Percentiles rank a stretch among this genome's conserved stretches.
Conservation (phyloP, 2,888 invertebrate genomes). For the Noctua janthina region DNA sequence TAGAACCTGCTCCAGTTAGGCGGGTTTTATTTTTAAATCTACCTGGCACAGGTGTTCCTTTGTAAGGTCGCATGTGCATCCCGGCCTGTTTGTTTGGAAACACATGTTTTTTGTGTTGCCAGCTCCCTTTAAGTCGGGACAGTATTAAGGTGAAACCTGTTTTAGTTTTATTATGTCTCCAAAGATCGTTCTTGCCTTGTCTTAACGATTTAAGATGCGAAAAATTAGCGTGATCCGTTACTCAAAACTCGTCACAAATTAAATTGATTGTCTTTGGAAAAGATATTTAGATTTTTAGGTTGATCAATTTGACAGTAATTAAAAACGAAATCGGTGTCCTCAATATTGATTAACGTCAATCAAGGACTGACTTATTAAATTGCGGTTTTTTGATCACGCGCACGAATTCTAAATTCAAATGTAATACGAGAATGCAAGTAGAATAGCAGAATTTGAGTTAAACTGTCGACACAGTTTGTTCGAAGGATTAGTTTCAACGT, state of each 20-base stretch:
- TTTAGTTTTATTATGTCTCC: conserved; percentile 27
- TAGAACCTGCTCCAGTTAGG: conserved; percentile 70
- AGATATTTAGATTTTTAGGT: conserved; percentile 42
- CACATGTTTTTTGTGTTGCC: conserved; percentile 59
- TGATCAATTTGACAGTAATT: conserved; percentile 40
- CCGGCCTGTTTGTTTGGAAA: conserved; percentile 62
- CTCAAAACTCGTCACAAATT: conserved; percentile 35
- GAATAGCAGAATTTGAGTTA: conserved; percentile 60
- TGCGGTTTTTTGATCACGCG: conserved; percentile 32
- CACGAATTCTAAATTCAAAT: conserved; percentile 42
- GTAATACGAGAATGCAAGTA: conserved; percentile 40
- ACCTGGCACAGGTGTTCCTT: conserved; percentile 77
- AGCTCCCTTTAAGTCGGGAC: conserved; percentile 31
- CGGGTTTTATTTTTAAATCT: conserved; percentile 74
- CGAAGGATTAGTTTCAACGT: conserved; percentile 60
- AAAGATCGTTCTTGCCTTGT: conserved; percentile 15
- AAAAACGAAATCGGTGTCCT: conserved; percentile 44
- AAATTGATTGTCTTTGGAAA: conserved; percentile 43
- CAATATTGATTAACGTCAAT: conserved; percentile 30
- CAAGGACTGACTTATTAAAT: conserved; percentile 42
- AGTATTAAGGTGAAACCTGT: conserved; percentile 34
- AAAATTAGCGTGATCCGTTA: conserved; percentile 26
- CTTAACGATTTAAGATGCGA: conserved; percentile 11
- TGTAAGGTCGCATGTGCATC: conserved; percentile 71
- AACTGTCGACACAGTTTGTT: conserved; percentile 54